Evolutionary conservation across 2,888 invertebrate species (phyloP), one percentile per base, ranked within the genome.

Genomic region (Leptinotarsa haldemani): DNA sequence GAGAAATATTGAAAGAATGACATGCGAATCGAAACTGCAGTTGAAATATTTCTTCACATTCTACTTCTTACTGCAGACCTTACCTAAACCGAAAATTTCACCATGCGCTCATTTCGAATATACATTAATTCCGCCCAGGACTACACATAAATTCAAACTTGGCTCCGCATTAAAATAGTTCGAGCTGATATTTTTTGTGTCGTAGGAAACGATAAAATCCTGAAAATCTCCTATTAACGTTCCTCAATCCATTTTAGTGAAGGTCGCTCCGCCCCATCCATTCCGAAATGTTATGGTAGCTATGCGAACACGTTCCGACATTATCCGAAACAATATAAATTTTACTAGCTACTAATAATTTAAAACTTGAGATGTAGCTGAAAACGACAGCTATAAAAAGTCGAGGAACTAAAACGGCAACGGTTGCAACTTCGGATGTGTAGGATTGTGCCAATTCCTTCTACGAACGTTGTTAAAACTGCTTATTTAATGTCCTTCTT

Each of bases 291-390:
- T 46, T 67, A 67, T 40, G 30, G 40, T 40, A 53, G 52, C 53
- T 53, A 67, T 67, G 67, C 53, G 40, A 67, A 67, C 67, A 67
- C 52, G 47, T 66, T 25, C 25, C 25, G 22, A 52, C 47, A 25
- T 66, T 53, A 30, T 52, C 67, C 53, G 53, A 52, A 67, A 67
- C 67, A 22, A 40, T 46, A 67, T 67, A 67, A 67, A 67, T 67
- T 67, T 53, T 40, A 67, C 53, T 48, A 50, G 22, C 52, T 52
- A 50, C 30, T 50, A 52, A 66, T 66, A 67, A 67, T 53, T 53
- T 30, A n/a, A 67, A 53, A 40, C 52, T 53, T 16, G 67, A 25
- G 48, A 53, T 53, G 53, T 30, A 67, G 18, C 40, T 53, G 67
- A 52, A 48, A 47, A 67, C 48, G 53, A 46, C 53, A 40, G 67